Percentiles rank a stretch among this genome's conserved stretches.
phyloP scores from a whole-genome alignment of 2,797 vertebrate species.

The Chelon labrosus region DNA sequence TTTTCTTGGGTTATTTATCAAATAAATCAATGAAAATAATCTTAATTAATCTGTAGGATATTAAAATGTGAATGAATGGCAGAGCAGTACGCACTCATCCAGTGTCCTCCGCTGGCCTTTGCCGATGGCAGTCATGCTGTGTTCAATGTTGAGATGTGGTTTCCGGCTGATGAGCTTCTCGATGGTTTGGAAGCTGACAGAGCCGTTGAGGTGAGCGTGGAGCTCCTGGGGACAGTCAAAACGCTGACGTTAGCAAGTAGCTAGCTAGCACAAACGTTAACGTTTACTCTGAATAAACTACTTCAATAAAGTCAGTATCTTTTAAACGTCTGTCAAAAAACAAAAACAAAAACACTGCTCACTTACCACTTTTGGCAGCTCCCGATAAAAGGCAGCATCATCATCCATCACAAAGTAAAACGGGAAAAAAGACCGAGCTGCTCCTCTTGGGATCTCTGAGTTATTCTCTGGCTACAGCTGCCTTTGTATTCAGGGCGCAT shows the following conservation, averaged over 20 bases:
- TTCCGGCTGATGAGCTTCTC: constrained; percentile 91
- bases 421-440: background rate
- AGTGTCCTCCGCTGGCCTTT: constrained; percentile 91
- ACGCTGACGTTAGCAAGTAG: constrained; percentile 59
- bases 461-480: background rate
- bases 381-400: constrained; percentile 74
- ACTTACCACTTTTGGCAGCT: constrained; percentile 87
- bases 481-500: constrained; percentile 66
- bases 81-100: constrained; percentile 88
- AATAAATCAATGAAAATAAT: background rate
- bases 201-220: constrained; percentile 97
- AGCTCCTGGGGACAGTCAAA: constrained; percentile 88
- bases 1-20: too few species aligned
- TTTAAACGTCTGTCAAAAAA: background rate
- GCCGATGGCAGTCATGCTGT: constrained; percentile 91
- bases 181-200: constrained; percentile 92
- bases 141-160: constrained; percentile 88
- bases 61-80: background rate
- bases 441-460: background rate
- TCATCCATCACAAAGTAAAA: constrained; percentile 70
- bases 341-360: too few species aligned
- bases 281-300: background rate
- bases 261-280: background rate
- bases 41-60: background rate
- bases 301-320: too few species aligned